Evolutionary conservation across 2,113 vertebrate genomes (phyloP), one percentile per base, ranked within the genome.

Genomic region (Phalacrocorax aristotelis): DNA sequence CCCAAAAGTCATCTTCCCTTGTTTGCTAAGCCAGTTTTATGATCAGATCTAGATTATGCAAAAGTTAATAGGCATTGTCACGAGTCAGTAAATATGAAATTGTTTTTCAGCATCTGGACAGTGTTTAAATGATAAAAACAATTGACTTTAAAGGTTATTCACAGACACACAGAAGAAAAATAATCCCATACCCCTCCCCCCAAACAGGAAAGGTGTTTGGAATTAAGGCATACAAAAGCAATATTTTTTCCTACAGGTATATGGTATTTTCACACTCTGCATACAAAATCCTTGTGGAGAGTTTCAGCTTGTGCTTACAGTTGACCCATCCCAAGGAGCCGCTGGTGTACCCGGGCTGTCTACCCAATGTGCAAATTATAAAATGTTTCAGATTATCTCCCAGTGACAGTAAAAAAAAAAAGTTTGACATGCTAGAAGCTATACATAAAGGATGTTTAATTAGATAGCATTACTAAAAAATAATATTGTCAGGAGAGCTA

Each of bases 51-150:
- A 60, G 57, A 54, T 61, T 61, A 85, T 36, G 16, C 42, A 72
- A 51, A 93, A 92, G 49, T 83, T 92, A 91, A 79, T 65, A 87
- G 61, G 27, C 19, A 76, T 51, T 87, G 23, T 75, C 78, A 95
- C 85, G 92, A 96, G 55, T 94, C 88, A 91, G 36, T 87, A 91
- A 89, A 90, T 65, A 55, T 11, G 22, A 95, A 95, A 90, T 78
- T 75, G 34, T 48, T 89, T 72, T 88, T 68, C 64, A 65, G 27
- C 64, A 87, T 90, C 71, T 94, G 71, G 82, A 58, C 42, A 72
- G 44, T 58, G 26, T 57, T 74, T 52, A 91, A 87, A 65, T 13
- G 6, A 25, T 89, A 71, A 77, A 91, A 95, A 46, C 21, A 69
- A 83, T 36, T 40, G 6, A 88, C 48, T 70, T 76, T 34, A 62